phyloP scores from a whole-genome alignment of 2,888 invertebrate genomes.

The Sinelater perroti region DNA sequence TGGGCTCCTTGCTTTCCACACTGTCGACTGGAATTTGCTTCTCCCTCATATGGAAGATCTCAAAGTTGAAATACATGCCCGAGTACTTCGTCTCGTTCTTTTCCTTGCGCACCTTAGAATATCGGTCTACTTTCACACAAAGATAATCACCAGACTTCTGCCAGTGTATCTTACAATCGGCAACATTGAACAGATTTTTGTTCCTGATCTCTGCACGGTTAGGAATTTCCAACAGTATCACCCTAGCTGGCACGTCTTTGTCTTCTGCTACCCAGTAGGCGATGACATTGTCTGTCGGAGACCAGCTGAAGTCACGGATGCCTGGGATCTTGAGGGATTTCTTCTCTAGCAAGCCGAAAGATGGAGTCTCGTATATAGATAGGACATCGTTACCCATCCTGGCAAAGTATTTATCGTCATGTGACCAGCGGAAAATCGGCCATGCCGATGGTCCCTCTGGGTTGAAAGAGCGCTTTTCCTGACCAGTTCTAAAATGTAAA shows the following conservation, averaged over 20 bases:
- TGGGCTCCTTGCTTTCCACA: slow-evolving; percentile 92
- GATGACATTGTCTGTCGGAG: slow-evolving; percentile 93
- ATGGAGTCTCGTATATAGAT: slow-evolving; percentile 96
- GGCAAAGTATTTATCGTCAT: slow-evolving; percentile 95
- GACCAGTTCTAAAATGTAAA: slow-evolving; percentile 82
- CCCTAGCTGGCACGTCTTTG: slow-evolving; percentile 95
- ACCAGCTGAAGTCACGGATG: slow-evolving; percentile 96
- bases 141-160: slow-evolving; percentile 97
- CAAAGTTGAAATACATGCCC: slow-evolving; percentile 98
- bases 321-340: slow-evolving; percentile 92
- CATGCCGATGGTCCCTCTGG: slow-evolving; percentile 82
- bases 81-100: slow-evolving; percentile 93
- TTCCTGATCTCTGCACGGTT: slow-evolving; percentile 88
- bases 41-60: slow-evolving; percentile 98
- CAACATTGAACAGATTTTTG: slow-evolving; percentile 97
- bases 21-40: slow-evolving; percentile 98
- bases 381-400: slow-evolving; percentile 84
- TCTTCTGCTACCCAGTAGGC: slow-evolving; percentile 99
- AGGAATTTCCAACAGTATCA: slow-evolving; percentile 91
- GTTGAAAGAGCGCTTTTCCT: slow-evolving; percentile 90
- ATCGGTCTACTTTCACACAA: slow-evolving; percentile 79
- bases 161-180: slow-evolving; percentile 99
- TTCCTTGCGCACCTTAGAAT: slow-evolving; percentile 88
- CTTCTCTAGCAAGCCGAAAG: slow-evolving; percentile 92
- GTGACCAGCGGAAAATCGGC: slow-evolving; percentile 98